A percentile compares a stretch with the other conserved stretches of the same genome.
phyloP scores from a whole-genome alignment of 2,888 invertebrate species.

The Entomobrya proxima region DNA sequence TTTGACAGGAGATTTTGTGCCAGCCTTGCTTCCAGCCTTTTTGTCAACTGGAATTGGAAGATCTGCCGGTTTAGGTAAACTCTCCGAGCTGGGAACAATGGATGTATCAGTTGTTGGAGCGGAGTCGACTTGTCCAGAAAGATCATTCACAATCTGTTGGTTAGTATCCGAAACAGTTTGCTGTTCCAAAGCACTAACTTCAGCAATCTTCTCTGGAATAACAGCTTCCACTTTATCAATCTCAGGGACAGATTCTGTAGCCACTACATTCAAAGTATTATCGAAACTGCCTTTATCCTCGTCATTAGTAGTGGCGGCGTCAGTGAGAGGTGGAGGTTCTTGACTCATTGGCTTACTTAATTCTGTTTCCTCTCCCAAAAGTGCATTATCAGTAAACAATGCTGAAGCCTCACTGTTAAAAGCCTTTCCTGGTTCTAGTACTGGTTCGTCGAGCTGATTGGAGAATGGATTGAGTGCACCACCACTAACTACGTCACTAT shows the following conservation, averaged over 20 bases:
- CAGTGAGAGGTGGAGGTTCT: not conserved
- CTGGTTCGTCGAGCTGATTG: too few relatives aligned
- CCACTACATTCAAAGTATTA: not conserved
- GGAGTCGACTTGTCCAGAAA: too few relatives aligned
- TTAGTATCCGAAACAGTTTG: not conserved
- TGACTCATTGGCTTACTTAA: too few relatives aligned
- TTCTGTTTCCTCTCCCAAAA: too few relatives aligned
- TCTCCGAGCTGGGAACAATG: not conserved
- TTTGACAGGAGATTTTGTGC: conserved; percentile 66
- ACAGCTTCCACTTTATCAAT: not conserved
- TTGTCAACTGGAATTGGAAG: not conserved
- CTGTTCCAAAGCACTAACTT: not conserved
- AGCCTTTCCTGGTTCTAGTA: too few relatives aligned
- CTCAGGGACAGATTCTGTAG: not conserved
- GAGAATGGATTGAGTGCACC: too few relatives aligned
- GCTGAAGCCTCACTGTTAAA: too few relatives aligned
- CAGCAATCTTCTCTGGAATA: not conserved
- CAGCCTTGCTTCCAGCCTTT: conserved; percentile 70
- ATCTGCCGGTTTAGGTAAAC: not conserved
- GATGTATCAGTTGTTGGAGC: too few relatives aligned
- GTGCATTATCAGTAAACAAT: too few relatives aligned
- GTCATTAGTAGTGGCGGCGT: not conserved
- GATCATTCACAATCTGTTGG: not conserved
- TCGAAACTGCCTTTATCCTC: not conserved
- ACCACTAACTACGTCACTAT: not conserved